These are phyloP conservation scores for Drosophila ironensis DNA, from an alignment of 1,140 invertebrate species.

Conservation along the genomic window DNA sequence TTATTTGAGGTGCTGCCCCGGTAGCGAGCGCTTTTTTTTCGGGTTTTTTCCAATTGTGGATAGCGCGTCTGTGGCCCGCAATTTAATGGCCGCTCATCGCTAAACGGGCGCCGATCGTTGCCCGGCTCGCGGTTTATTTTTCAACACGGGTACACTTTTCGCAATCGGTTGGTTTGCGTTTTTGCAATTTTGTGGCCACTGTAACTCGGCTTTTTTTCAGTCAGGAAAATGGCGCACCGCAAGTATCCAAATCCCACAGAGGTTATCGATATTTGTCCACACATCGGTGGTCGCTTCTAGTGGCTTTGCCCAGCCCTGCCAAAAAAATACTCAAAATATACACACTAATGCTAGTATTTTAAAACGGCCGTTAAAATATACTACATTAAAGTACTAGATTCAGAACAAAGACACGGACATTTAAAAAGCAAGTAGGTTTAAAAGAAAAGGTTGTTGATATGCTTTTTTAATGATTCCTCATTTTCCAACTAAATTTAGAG, in stretches of 20 bases:
- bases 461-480: no score
- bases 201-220: slow-evolving; percentile 58
- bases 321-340: no score
- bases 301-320: no score
- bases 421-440: no score
- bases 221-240: slow-evolving; percentile 71
- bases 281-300: no score
- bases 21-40: slow-evolving; percentile 39
- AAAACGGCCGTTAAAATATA: no score
- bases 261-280: neutral
- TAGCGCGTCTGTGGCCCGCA: slow-evolving; percentile 30
- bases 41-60: slow-evolving; percentile 36
- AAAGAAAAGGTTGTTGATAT: no score
- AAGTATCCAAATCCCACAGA: slow-evolving; percentile 22
- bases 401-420: no score
- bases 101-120: neutral
- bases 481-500: neutral
- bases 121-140: slow-evolving; percentile 21
- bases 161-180: slow-evolving; percentile 56
- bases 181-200: slow-evolving; percentile 64
- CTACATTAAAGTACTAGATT: no score
- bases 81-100: slow-evolving; percentile 67
- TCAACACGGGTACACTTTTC: slow-evolving; percentile 41
- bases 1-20: slow-evolving; percentile 28
- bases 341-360: no score